A percentile compares a stretch with the other conserved stretches of the same genome.
Conservation (phyloP, 2,888 invertebrate species). For the Leptinotarsa rubiginosa region DNA sequence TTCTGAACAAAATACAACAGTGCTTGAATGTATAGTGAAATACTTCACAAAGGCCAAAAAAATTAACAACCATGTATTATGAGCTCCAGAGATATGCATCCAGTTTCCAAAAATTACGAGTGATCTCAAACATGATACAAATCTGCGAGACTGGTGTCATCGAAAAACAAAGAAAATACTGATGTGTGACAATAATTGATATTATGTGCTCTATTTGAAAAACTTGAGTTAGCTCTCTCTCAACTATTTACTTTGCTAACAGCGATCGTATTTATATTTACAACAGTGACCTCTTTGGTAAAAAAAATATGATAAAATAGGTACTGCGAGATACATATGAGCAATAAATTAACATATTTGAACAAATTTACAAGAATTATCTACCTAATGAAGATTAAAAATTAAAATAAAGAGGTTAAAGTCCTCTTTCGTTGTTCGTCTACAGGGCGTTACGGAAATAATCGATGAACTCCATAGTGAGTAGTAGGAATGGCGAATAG, state of each 20-base stretch:
- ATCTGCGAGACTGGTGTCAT: conserved; percentile 13
- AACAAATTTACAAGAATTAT: conserved; percentile 55
- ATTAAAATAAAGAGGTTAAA: conserved; percentile 43
- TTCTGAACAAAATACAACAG: conserved; percentile 40
- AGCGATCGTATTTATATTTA: conserved; percentile 58
- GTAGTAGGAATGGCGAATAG: neutral
- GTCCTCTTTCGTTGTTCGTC: conserved; percentile 57
- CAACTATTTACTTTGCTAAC: conserved; percentile 53
- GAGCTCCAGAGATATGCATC: conserved; percentile 9
- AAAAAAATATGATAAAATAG: conserved; percentile 62
- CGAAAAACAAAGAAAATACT: conserved; percentile 55
- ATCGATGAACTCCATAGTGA: neutral
- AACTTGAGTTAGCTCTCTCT: conserved; percentile 54
- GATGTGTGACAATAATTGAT: conserved; percentile 60
- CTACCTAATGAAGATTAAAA: conserved; percentile 50
- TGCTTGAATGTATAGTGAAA: conserved; percentile 35
- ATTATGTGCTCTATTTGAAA: conserved; percentile 61
- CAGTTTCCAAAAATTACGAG: conserved; percentile 9
- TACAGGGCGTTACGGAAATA: conserved; percentile 28
- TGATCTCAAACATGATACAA: conserved; percentile 8
- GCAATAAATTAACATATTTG: conserved; percentile 59
- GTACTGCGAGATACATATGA: conserved; percentile 60
- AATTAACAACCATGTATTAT: neutral
- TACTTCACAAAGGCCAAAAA: conserved; percentile 19
- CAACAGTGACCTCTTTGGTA: conserved; percentile 63